Evolutionary conservation across 2,888 invertebrate species (phyloP).

Genomic region (Drosophila kuntzei): DNA sequence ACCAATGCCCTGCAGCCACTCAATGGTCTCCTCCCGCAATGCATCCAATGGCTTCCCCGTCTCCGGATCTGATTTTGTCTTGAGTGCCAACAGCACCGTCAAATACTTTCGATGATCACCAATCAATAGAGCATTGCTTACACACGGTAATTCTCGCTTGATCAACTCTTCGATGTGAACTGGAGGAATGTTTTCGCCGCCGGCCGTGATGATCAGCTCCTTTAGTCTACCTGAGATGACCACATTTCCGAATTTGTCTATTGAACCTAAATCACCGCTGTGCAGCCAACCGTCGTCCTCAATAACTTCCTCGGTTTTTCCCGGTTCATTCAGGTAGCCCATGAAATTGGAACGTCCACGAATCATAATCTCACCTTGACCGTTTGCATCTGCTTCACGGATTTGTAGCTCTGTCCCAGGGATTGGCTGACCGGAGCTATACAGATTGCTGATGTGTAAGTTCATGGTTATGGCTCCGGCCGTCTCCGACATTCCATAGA

Average conservation of each 20-base stretch:
- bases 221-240: constrained; percentile 91
- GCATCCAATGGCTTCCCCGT: constrained; percentile 90
- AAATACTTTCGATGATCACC: constrained; percentile 95
- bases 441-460: constrained; percentile 85
- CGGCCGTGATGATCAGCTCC: constrained; percentile 97
- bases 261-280: constrained; percentile 94
- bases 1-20: constrained; percentile 90
- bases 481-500: constrained; percentile 96
- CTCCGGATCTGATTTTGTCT: constrained; percentile 90
- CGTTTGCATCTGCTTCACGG: constrained; percentile 89
- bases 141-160: constrained; percentile 89
- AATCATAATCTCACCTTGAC: constrained; percentile 93
- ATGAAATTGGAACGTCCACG: constrained; percentile 93
- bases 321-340: constrained; percentile 92
- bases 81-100: constrained; percentile 92
- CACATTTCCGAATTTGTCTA: constrained; percentile 90
- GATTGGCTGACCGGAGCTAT: constrained; percentile 90
- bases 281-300: constrained; percentile 93
- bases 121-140: constrained; percentile 94
- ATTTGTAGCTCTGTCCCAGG: constrained; percentile 90
- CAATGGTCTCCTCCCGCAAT: constrained; percentile 88
- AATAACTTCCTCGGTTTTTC: constrained; percentile 90
- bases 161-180: constrained; percentile 93
- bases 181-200: constrained; percentile 96
- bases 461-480: constrained; percentile 89